phyloP scores from a whole-genome alignment of 2,113 vertebrate genomes.

The Lynx canadensis region DNA sequence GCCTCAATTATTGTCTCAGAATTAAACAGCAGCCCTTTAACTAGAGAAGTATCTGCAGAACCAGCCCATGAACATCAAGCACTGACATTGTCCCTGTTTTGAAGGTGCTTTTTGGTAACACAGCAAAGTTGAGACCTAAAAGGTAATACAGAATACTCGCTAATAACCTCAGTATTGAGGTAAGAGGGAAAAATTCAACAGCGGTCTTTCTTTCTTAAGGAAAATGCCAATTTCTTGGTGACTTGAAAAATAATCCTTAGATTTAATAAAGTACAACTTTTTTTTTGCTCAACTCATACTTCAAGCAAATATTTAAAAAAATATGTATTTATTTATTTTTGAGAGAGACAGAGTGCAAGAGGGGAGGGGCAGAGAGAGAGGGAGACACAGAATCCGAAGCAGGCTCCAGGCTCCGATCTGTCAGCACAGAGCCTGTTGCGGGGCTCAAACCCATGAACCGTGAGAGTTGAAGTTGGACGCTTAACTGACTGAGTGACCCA shows the following conservation, averaged over 20 bases:
- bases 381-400: too few species aligned
- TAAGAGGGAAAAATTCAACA: constrained; percentile 73
- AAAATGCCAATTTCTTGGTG: constrained; percentile 61
- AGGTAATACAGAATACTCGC: constrained; percentile 74
- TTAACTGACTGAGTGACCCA: too few species aligned
- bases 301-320: constrained; percentile 58
- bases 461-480: too few species aligned
- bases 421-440: too few species aligned
- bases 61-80: constrained; percentile 62
- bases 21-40: constrained; percentile 47
- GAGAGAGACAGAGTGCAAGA: too few species aligned
- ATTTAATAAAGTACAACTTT: constrained; percentile 46
- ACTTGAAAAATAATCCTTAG: constrained; percentile 67
- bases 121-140: constrained; percentile 76
- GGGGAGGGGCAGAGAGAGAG: too few species aligned
- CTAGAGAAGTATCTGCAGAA: constrained; percentile 45
- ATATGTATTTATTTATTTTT: too few species aligned
- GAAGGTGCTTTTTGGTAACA: constrained; percentile 72
- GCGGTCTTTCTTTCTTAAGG: constrained; percentile 60
- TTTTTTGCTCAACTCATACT: constrained; percentile 43
- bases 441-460: too few species aligned
- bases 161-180: constrained; percentile 78
- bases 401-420: too few species aligned
- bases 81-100: constrained; percentile 66
- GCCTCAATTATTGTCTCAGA: constrained; percentile 56